These are phyloP conservation scores for Chloroclystis v-ata DNA, from an alignment of 2,888 invertebrate genomes.

Conservation along the genomic window DNA sequence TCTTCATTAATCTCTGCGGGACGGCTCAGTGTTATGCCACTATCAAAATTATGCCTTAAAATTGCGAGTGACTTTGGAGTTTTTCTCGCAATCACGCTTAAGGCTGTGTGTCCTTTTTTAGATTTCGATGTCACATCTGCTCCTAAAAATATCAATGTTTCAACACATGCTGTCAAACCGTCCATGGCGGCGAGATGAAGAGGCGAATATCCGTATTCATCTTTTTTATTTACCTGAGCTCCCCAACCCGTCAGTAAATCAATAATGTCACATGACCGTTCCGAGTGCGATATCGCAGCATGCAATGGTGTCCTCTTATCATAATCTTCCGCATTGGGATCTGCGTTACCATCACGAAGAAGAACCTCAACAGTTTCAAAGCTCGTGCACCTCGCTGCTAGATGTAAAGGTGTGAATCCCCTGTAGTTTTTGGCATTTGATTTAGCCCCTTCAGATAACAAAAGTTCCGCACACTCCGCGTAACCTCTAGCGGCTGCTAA, in stretches of 20 bases:
- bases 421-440: slow-evolving; percentile 85
- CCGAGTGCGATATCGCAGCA: slow-evolving; percentile 87
- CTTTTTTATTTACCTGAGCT: slow-evolving; percentile 89
- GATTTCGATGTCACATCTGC: slow-evolving; percentile 92
- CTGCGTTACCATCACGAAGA: slow-evolving; percentile 84
- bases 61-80: slow-evolving; percentile 90
- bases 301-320: slow-evolving; percentile 90
- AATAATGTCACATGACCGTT: slow-evolving; percentile 87
- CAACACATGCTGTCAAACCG: slow-evolving; percentile 89
- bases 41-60: slow-evolving; percentile 87
- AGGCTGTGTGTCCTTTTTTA: slow-evolving; percentile 89
- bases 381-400: slow-evolving; percentile 88
- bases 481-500: slow-evolving; percentile 92
- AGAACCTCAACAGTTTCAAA: slow-evolving; percentile 88
- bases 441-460: slow-evolving; percentile 87
- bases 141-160: slow-evolving; percentile 88
- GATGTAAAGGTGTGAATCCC: slow-evolving; percentile 91
- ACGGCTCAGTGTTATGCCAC: slow-evolving; percentile 85
- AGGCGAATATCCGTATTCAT: slow-evolving; percentile 90
- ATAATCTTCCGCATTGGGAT: slow-evolving; percentile 87
- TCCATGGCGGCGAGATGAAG: slow-evolving; percentile 91
- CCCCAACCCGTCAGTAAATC: slow-evolving; percentile 88
- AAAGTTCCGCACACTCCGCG: slow-evolving; percentile 86
- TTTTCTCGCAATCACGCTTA: slow-evolving; percentile 90
- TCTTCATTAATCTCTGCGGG: slow-evolving; percentile 87